Evolutionary conservation across 2,888 invertebrate species (phyloP).

Genomic region (Phorcus lineatus): DNA sequence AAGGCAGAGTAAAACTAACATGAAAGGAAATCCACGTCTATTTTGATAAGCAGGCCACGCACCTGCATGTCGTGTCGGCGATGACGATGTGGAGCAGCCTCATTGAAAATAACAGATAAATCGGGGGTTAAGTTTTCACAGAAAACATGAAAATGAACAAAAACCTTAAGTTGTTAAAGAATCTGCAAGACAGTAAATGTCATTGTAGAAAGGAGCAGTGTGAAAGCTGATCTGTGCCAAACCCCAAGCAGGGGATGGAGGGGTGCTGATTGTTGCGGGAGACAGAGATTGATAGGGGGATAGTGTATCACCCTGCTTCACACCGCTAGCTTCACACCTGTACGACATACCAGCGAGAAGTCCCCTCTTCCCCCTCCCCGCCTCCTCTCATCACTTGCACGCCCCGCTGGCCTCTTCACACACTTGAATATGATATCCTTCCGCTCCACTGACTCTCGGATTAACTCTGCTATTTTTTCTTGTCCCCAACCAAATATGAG

Average conservation of each 20-base stretch:
- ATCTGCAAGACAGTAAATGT: neutral
- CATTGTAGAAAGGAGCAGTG: neutral
- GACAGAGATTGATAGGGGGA: slow-evolving; percentile 26
- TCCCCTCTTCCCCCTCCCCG: neutral
- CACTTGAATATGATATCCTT: slow-evolving; percentile 33
- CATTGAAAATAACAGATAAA: neutral
- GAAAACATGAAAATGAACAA: slow-evolving; percentile 9
- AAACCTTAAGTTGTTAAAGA: slow-evolving; percentile 1
- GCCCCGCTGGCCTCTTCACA: slow-evolving; percentile 26
- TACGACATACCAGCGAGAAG: slow-evolving; percentile 1
- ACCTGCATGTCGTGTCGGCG: neutral
- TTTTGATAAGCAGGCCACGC: slow-evolving; percentile 1
- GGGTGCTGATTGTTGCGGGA: neutral
- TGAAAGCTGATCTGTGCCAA: neutral
- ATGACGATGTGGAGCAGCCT: neutral
- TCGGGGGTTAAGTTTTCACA: slow-evolving; percentile 3
- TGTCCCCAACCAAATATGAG: slow-evolving; percentile 9
- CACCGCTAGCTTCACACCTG: slow-evolving; percentile 23
- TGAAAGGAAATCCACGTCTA: neutral
- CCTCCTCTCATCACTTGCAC: neutral
- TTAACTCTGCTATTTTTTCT: slow-evolving; percentile 32
- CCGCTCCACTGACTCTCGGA: slow-evolving; percentile 30
- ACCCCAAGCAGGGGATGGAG: neutral
- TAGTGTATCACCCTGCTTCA: slow-evolving; percentile 18
- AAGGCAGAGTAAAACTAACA: neutral